Evolutionary conservation across 92 coral and sea anemone species (phyloP).

Genomic region (Zoanthus solanderi): DNA sequence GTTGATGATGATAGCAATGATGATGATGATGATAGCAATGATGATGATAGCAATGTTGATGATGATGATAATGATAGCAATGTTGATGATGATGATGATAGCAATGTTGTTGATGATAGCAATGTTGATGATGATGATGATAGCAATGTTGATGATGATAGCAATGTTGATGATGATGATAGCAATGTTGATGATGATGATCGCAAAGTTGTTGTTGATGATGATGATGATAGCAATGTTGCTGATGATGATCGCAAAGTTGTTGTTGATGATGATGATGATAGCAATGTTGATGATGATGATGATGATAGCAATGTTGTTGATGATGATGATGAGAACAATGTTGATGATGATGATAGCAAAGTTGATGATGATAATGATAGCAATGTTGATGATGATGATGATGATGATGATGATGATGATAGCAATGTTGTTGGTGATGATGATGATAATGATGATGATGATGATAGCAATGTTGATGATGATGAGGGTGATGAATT

Average conservation of each 20-base stretch:
- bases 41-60: background rate
- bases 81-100: background rate
- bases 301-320: background rate
- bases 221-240: background rate
- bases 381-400: background rate
- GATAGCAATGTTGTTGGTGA: background rate
- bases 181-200: too few relatives aligned
- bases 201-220: background rate
- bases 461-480: background rate
- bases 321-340: background rate
- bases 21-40: background rate
- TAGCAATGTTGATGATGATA: too few relatives aligned
- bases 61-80: background rate
- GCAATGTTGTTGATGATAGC: background rate
- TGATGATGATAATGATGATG: background rate
- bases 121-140: background rate
- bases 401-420: background rate
- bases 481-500: too few relatives aligned
- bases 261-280: background rate
- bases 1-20: too few relatives aligned
- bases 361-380: background rate
- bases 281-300: background rate
- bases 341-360: background rate
- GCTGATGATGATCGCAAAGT: background rate
- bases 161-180: background rate